Percentiles rank a stretch among this genome's conserved stretches.
Conservation (phyloP, 2,797 vertebrate species). For the Sebastes diploproa region DNA sequence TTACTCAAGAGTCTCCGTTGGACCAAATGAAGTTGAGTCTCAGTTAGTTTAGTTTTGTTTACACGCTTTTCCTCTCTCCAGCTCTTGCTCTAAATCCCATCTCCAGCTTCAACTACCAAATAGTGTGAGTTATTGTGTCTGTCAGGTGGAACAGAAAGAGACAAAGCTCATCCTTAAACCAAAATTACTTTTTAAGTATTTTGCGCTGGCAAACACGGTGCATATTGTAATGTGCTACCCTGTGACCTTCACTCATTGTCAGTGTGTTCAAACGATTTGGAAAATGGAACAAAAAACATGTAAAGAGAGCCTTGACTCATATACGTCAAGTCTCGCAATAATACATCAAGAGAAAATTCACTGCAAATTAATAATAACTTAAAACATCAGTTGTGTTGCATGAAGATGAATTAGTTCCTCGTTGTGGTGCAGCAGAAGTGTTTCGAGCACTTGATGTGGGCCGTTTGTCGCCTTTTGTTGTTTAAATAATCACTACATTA, state of each 20-base stretch:
- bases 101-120: not conserved
- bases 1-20: not conserved
- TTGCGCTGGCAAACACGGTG: not conserved
- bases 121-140: not conserved
- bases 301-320: not conserved
- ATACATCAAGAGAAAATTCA: not conserved
- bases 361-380: not conserved
- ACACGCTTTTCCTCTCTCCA: not conserved
- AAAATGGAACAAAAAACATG: not conserved
- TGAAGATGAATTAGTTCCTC: not conserved
- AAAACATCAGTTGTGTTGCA: not conserved
- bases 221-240: not conserved
- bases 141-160: not conserved
- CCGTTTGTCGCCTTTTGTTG: conserved; percentile 9
- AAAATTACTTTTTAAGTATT: not conserved
- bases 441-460: conserved; percentile 11
- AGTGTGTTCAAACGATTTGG: not conserved
- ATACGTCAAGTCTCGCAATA: not conserved
- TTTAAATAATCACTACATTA: conserved; percentile 54
- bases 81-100: not conserved
- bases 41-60: not conserved
- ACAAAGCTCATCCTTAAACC: not conserved
- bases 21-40: not conserved
- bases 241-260: not conserved
- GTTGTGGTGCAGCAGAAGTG: not conserved